A percentile compares a stretch with the other conserved stretches of the same genome.
Evolutionary conservation across 2,888 invertebrate genomes (phyloP).

Genomic region (Omphaloscelis lunosa): DNA sequence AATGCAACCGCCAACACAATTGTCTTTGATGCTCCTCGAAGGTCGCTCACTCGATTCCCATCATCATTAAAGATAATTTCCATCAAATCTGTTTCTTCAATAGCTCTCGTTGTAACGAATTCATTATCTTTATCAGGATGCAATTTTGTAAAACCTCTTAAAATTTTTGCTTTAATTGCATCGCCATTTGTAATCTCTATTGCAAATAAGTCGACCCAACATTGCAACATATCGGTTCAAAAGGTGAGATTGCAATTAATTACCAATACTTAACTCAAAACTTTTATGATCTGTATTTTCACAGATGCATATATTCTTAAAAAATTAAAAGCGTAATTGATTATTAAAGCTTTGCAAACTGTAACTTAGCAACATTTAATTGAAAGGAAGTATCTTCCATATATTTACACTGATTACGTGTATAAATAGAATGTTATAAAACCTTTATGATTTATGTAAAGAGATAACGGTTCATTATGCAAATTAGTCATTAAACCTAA

Average conservation of each 20-base stretch:
- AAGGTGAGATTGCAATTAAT: slow-evolving; percentile 48
- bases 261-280: slow-evolving; percentile 28
- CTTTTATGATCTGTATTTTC: slow-evolving; percentile 32
- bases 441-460: slow-evolving; percentile 44
- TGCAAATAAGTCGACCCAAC: slow-evolving; percentile 47
- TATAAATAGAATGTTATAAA: slow-evolving; percentile 36
- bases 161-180: slow-evolving; percentile 17
- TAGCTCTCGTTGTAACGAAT: slow-evolving; percentile 20
- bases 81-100: slow-evolving; percentile 32
- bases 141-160: slow-evolving; percentile 15
- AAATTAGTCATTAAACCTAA: slow-evolving; percentile 54
- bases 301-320: slow-evolving; percentile 2
- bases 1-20: slow-evolving; percentile 50
- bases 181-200: slow-evolving; percentile 40
- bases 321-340: slow-evolving; percentile 2
- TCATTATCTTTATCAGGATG: slow-evolving; percentile 22
- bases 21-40: slow-evolving; percentile 55
- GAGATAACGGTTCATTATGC: slow-evolving; percentile 53
- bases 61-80: slow-evolving; percentile 33
- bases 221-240: slow-evolving; percentile 49
- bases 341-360: neutral
- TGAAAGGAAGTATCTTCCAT: neutral
- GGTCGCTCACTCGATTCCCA: slow-evolving; percentile 49
- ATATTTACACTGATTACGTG: slow-evolving; percentile 11
- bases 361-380: neutral